Evolutionary conservation across 37 sponge, comb jelly and placozoan species (phyloP), one percentile per base, ranked within the genome.

Genomic region (Ephydatia muelleri): DNA sequence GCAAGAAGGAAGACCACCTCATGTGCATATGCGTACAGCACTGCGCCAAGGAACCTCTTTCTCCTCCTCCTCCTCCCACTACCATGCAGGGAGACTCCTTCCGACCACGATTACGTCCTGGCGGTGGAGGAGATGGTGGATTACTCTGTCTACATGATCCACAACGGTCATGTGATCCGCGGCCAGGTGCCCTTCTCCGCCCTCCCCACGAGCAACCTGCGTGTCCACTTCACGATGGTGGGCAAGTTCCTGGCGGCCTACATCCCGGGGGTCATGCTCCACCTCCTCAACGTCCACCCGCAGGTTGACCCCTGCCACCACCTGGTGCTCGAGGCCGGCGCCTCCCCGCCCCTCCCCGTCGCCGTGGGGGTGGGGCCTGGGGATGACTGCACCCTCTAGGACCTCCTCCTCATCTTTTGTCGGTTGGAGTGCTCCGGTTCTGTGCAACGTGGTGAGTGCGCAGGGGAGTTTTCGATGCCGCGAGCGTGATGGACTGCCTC

Each of bases 1-100:
- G 72, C 39, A 33, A 40, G 57, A 57, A 57, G 57, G 57, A 57
- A 12, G 86, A 91, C 68, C 87, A 87, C 66, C 40, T 86, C n/a
- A 83, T 83, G 91, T 91, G 91, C 68, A 83, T 75, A 0, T 91
- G 91, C 67, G 34, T 91, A 25, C 91, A 91, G 79, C 87, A 91
- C 72, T 68, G 75, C 29, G 75, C 71, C 43, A 85, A 74, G 14
- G 73, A 30, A 0, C 40, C 43, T 12, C 70, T 27, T n/a, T 40
- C 28, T 11, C 66, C 28, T 13, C n/a, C n/a, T n/a, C n/a, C n/a
- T n/a, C n/a, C n/a, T n/a, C n/a, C n/a, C n/a, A n/a, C n/a, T n/a
- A n/a, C n/a, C n/a, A n/a, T n/a, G n/a, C n/a, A n/a, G n/a, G n/a
- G n/a, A n/a, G n/a, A 19, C 27, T 31, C 8, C 47, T 3, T 0